Base-by-base conservation (phyloP, 2,888 invertebrate genomes). In the Drosophila planitibia region DNA sequence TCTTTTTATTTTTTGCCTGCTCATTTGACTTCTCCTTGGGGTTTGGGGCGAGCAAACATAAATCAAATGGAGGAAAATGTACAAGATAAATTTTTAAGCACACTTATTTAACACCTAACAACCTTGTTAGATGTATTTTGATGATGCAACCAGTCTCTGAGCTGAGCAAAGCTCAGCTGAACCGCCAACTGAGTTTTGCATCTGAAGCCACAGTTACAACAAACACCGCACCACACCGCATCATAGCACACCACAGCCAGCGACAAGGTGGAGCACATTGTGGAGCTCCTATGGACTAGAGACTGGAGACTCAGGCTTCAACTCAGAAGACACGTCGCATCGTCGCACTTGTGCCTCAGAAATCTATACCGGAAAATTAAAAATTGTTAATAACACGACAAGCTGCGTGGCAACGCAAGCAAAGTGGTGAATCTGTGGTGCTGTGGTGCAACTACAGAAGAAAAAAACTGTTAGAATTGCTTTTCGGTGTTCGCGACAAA, bases 21-120 rank as follows among this genome's bases (percentile, higher is more conserved):
- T 78, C 75, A 81, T 80, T 80, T 81, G 76, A 71, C 69, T 81
- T 68, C 70, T 73, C 57, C 22, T 39, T 57, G 57, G 67, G 67
- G 70, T 61, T 44, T 76, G 73, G 62, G 66, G 76, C 81, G 67
- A 64, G 63, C 77, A 72, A 83, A 81, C 91, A 91, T 91, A 91
- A 91, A 91, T 91, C 91, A 91, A 91, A 91, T 85, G 85, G 67
- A 64, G 82, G 82, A 90, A 88, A 91, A 91, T 91, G 88, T 91
- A 91, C 84, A 88, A 91, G 92, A 92, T 92, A 92, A 92, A 91
- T 89, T 91, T 91, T 88, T 88, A 85, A 90, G 91, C 88, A 91
- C 81, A 82, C 91, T 89, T 91, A 90, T 91, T 91, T 90, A 91
- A 91, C 91, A 91, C 91, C 91, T 89, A 89, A 91, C 89, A 90